Evolutionary conservation across 2,888 invertebrate genomes (phyloP), one percentile per base, ranked within the genome.

Genomic region (Embidobia sp.): DNA sequence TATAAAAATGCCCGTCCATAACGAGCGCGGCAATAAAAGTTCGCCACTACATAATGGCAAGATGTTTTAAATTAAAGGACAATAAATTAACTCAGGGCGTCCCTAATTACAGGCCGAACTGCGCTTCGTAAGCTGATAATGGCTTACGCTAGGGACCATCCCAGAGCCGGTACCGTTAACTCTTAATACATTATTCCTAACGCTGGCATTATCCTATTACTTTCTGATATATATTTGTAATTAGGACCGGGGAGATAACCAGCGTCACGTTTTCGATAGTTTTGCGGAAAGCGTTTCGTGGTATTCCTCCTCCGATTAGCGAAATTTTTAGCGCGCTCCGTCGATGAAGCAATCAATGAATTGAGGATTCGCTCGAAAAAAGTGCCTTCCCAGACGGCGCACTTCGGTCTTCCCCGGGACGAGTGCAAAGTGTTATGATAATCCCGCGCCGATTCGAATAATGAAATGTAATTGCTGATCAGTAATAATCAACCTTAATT

Each of bases 61-160:
- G 67, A 67, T 67, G 67, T 53, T 74, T 67, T n/a, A n/a, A 59
- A 74, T 67, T 67, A 74, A 74, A 59, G 31, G 74, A 74, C 74
- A 74, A 74, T 74, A 74, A 59, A 74, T 74, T 74, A 67, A 74
- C 61, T 31, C 29, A 40, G 55, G 67, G 61, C 67, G 67, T 61
- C 67, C 69, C 63, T 75, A 75, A 75, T 75, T 75, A 57, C 63
- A 67, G 63, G 40, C 63, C 67, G 33, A 75, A 63, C 49, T 63
- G 63, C 44, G 49, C 55, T 75, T 63, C 67, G 57, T 75, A 69
- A 69, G 22, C 67, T 75, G 69, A 69, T 75, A 75, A 75, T 75
- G 44, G 75, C 27, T 44, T n/a, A 63, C 49, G 44, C 63, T 11
- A 51, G 55, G 51, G 63, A 42, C 27, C 53, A 55, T 67, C 33